phyloP scores from a whole-genome alignment of 64 coral and sea anemone genomes.

The Montipora efflorescens region DNA sequence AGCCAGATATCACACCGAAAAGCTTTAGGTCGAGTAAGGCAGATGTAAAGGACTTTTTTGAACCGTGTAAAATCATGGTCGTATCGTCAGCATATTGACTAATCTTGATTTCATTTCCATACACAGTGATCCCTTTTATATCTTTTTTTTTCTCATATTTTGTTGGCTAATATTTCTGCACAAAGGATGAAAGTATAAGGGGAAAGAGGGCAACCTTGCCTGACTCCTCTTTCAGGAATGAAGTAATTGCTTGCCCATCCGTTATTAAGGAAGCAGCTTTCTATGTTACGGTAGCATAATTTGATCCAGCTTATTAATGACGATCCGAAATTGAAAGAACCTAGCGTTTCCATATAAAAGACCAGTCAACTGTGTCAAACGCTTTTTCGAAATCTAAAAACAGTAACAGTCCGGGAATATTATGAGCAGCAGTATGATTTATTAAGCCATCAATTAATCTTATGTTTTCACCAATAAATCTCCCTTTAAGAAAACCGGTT shows the following conservation, averaged over 20 bases:
- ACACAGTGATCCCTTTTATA: no score
- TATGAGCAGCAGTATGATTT: no score
- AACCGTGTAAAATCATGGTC: slow-evolving; percentile 41
- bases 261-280: slow-evolving; percentile 54
- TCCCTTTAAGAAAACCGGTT: not conserved
- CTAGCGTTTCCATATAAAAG: slow-evolving; percentile 38
- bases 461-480: no score
- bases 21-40: no score
- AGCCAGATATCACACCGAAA: no score
- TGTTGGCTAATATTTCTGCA: slow-evolving; percentile 38
- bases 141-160: no score
- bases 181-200: slow-evolving; percentile 64
- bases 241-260: slow-evolving; percentile 17
- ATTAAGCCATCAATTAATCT: not conserved
- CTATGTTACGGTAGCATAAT: no score
- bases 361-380: not conserved
- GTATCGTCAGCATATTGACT: slow-evolving; percentile 75
- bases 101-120: no score
- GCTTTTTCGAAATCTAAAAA: no score
- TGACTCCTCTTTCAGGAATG: slow-evolving; percentile 45
- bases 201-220: slow-evolving; percentile 53
- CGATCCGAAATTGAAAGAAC: slow-evolving; percentile 39
- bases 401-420: no score
- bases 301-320: slow-evolving; percentile 7
- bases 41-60: not conserved